These are phyloP conservation scores for Alectoris magna DNA, from an alignment of 2,797 vertebrate genomes.

Conservation along the genomic window DNA sequence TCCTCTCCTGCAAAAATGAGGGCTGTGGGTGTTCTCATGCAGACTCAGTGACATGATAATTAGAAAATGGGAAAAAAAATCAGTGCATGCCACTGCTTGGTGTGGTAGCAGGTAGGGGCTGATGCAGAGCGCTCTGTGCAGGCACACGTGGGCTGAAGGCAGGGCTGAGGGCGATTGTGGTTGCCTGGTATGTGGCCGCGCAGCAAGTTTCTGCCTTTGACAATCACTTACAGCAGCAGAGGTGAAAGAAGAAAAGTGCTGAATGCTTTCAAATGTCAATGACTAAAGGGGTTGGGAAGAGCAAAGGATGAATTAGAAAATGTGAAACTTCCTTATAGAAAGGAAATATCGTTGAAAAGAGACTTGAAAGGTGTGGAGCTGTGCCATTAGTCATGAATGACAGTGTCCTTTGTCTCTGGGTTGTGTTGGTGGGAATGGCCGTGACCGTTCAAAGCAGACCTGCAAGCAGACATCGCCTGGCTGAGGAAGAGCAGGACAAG, in stretches of 20 bases:
- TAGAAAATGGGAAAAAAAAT: not conserved
- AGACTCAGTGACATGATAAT: not conserved
- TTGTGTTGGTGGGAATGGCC: not conserved
- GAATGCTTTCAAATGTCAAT: not conserved
- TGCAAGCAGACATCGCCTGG: not conserved
- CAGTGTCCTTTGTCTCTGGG: not conserved
- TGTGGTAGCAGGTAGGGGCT: not conserved
- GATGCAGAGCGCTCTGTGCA: not conserved
- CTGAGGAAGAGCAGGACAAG: not conserved
- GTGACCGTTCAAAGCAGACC: not conserved
- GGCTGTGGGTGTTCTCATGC: not conserved
- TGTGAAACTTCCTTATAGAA: not conserved
- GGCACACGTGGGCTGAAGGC: not conserved
- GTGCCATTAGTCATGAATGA: not conserved
- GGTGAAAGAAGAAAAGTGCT: not conserved
- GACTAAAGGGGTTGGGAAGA: not conserved
- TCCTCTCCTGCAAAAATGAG: not conserved
- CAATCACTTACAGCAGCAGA: not conserved
- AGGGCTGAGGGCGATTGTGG: not conserved
- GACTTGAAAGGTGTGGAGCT: not conserved
- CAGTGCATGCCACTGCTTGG: fast-evolving
- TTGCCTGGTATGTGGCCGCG: not conserved
- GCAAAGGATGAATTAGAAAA: not conserved
- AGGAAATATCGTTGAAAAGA: not conserved
- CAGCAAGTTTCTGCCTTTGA: not conserved